Conservation (phyloP, 2,888 invertebrate genomes). For the Hirtodrosophila alboralis region DNA sequence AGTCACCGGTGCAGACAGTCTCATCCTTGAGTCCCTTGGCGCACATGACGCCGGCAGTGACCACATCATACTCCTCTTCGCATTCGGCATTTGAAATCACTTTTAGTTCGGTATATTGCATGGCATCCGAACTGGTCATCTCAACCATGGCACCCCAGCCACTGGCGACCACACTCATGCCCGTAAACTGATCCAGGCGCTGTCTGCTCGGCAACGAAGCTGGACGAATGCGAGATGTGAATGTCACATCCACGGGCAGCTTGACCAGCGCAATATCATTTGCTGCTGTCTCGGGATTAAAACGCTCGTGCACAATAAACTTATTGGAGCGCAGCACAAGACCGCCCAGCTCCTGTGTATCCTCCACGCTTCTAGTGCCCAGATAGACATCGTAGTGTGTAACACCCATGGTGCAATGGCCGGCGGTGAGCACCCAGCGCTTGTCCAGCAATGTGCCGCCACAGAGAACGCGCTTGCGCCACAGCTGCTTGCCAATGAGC, state of each 20-base stretch:
- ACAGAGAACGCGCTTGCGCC: constrained; percentile 81
- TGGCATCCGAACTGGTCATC: constrained; percentile 74
- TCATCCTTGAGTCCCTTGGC: constrained; percentile 82
- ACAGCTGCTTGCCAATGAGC: constrained; percentile 82
- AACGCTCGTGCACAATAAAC: constrained; percentile 81
- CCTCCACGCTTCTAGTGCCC: constrained; percentile 81
- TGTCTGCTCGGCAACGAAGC: constrained; percentile 71
- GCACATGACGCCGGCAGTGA: constrained; percentile 80
- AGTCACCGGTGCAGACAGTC: constrained; percentile 83
- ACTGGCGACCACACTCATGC: constrained; percentile 80
- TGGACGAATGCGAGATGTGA: constrained; percentile 79
- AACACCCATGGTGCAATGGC: constrained; percentile 82
- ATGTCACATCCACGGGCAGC: constrained; percentile 73
- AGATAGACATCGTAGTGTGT: constrained; percentile 82
- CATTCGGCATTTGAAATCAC: constrained; percentile 82
- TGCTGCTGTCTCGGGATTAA: constrained; percentile 77
- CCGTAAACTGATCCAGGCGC: constrained; percentile 65
- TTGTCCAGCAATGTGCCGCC: constrained; percentile 82
- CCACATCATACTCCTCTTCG: constrained; percentile 78
- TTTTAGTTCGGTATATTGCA: constrained; percentile 82
- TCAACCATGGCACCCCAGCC: constrained; percentile 82
- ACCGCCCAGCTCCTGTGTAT: constrained; percentile 71
- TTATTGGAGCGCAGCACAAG: constrained; percentile 77
- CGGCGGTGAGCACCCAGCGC: constrained; percentile 83
- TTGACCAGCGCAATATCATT: constrained; percentile 83